phyloP scores from a whole-genome alignment of 2,113 vertebrate species.

The Mystacornis crossleyi region DNA sequence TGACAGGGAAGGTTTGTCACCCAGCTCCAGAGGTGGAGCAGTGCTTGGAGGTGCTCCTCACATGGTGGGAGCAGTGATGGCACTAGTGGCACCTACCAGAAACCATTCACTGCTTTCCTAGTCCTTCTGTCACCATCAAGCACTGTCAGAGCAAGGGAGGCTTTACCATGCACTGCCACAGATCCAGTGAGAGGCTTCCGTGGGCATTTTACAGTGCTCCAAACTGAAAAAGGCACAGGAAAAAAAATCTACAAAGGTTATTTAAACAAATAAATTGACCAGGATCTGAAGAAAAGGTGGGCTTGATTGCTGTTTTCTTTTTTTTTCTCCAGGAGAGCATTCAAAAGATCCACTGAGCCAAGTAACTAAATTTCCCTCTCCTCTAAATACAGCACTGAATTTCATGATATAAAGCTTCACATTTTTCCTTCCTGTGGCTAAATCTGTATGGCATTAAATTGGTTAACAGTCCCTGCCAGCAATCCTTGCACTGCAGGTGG shows the following conservation, averaged over 20 bases:
- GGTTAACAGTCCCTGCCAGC: neutral
- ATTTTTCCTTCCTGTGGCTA: neutral
- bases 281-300: neutral
- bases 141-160: neutral
- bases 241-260: neutral
- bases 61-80: fast-evolving
- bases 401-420: neutral
- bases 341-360: neutral
- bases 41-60: neutral
- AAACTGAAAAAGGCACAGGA: neutral
- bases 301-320: neutral
- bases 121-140: neutral
- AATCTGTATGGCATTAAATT: neutral
- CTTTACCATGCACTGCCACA: fast-evolving
- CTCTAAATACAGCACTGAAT: neutral
- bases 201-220: neutral
- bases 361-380: neutral
- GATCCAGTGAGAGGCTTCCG: neutral
- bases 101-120: neutral
- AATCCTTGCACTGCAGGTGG: neutral
- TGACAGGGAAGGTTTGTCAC: neutral
- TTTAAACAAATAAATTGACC: neutral
- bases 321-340: neutral
- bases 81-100: neutral
- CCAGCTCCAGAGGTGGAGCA: neutral